These are phyloP conservation scores for Idaea dimidiata DNA, from an alignment of 2,888 invertebrate species.

Conservation along the genomic window DNA sequence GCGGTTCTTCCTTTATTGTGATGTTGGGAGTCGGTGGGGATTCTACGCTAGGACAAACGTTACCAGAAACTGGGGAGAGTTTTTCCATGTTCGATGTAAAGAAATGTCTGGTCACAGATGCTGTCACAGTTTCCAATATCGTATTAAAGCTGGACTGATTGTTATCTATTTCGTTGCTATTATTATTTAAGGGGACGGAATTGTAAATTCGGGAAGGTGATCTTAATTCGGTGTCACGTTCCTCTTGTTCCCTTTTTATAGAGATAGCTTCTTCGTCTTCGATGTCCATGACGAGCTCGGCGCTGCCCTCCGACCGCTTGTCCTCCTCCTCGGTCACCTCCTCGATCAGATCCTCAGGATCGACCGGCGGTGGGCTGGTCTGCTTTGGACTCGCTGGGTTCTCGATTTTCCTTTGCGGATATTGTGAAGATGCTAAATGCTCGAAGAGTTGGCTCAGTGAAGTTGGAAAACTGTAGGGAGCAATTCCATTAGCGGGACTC, in stretches of 20 bases:
- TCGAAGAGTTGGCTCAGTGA: slow-evolving; percentile 84
- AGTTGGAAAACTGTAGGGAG: slow-evolving; percentile 79
- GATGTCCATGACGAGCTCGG: slow-evolving; percentile 86
- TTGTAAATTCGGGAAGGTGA: slow-evolving; percentile 50
- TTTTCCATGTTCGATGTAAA: slow-evolving; percentile 86
- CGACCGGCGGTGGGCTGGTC: slow-evolving; percentile 51
- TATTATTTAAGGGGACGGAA: slow-evolving; percentile 59
- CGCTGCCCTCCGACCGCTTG: slow-evolving; percentile 74
- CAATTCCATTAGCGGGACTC: slow-evolving; percentile 67
- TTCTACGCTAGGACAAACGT: slow-evolving; percentile 63
- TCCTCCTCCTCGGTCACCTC: slow-evolving; percentile 82
- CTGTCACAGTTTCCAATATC: slow-evolving; percentile 87
- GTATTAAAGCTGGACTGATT: slow-evolving; percentile 85
- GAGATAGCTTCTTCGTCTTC: slow-evolving; percentile 78
- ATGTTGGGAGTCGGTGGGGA: slow-evolving; percentile 52
- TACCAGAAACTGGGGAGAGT: slow-evolving; percentile 79
- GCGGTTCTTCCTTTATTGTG: slow-evolving; percentile 63
- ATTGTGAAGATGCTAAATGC: slow-evolving; percentile 79
- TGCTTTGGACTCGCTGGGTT: slow-evolving; percentile 53
- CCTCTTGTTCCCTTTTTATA: slow-evolving; percentile 72
- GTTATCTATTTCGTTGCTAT: slow-evolving; percentile 55
- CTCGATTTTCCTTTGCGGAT: slow-evolving; percentile 69
- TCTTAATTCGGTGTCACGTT: slow-evolving; percentile 46
- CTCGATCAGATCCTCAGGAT: slow-evolving; percentile 82
- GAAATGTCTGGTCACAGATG: slow-evolving; percentile 87